Base-by-base conservation (phyloP, 92 coral and sea anemone genomes). In the Phenganax subtilis region DNA sequence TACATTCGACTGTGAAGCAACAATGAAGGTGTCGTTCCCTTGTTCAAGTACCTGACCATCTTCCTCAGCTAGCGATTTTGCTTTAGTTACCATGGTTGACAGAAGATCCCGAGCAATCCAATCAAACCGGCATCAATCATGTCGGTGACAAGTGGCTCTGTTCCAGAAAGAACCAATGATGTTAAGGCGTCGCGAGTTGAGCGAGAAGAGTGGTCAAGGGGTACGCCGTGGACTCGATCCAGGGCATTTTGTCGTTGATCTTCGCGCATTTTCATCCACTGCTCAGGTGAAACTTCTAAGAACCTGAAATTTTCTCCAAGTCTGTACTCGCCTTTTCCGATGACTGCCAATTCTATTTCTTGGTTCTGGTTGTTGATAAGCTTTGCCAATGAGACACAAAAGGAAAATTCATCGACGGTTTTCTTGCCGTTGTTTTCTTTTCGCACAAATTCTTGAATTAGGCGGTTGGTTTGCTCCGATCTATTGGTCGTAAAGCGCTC, bases 401-500 rank as follows among this genome's bases (percentile, higher is more conserved):
- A 37, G 47, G 47, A 37, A 5, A 37, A 37, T 57, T 57, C 63
- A 57, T 57, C 63, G 63, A 57, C 17, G 17, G 15, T 57, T 57
- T 57, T 57, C 63, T 57, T 57, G 63, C 63, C 63, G 17, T 57
- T 57, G 17, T 57, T 57, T 57, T 57, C 63, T 11, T 57, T 57
- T n/a, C 63, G 63, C 63, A 86, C 83, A 57, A 57, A 86, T 28
- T 86, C 83, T 55, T 86, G 86, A 61, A 86, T 55, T 31, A 86
- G 76, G 7, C 61, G 53, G 64, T 86, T 86, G 68, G 78, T 82
- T n/a, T 74, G 25, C 66, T 86, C 86, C 52, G 89, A 86, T 51
- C 73, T 68, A 58, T 87, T 87, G 20, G 89, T 87, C 15, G 83
- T 76, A 57, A 86, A 82, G n/a, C 51, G 55, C 54, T 54, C 80